Evolutionary conservation across 2,113 vertebrate genomes (phyloP), one percentile per base, ranked within the genome.

Genomic region (Danionella cerebrum): DNA sequence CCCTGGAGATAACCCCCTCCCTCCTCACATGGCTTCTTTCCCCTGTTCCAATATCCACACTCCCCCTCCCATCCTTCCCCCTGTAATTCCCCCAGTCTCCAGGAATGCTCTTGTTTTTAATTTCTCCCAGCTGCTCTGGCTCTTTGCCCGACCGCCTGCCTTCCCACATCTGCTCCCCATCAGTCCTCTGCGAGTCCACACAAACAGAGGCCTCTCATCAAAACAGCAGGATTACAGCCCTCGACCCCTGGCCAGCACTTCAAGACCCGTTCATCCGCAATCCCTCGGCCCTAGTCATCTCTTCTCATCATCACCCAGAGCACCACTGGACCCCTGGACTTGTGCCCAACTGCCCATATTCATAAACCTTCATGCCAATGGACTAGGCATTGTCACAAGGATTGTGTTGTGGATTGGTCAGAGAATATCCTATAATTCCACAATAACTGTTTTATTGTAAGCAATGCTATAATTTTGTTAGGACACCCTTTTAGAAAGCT

Each of bases 91-190:
- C 81, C 82, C 83, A 83, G 85, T 86, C 87, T 33, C 27, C 69
- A 85, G 89, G 88, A 89, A 87, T 87, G 78, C 86, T 86, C 84
- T 78, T 89, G 87, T 88, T 85, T 80, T 85, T 94, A 92, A 91
- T 89, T 88, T 89, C 86, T 90, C 89, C 90, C 92, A 91, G 91
- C 87, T 87, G 80, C 89, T 90, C 80, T 62, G 82, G 90, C 87
- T 84, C 78, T 70, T 74, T 85, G 87, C 89, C 89, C 85, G 80
- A 81, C 85, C 82, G 87, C 88, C 86, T 88, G 91, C 88, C 86
- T 90, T 85, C 84, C 85, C 86, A 90, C 91, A 93, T 94, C 93
- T 94, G 93, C 86, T 89, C 90, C 85, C 87, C 83, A 88, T 94
- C 88, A 91, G 76, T 79, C 75, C 76, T 78, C 79, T 80, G 78